A percentile compares a stretch with the other conserved stretches of the same genome.
Evolutionary conservation across 2,113 vertebrate genomes (phyloP).

Genomic region (Aepyceros melampus): DNA sequence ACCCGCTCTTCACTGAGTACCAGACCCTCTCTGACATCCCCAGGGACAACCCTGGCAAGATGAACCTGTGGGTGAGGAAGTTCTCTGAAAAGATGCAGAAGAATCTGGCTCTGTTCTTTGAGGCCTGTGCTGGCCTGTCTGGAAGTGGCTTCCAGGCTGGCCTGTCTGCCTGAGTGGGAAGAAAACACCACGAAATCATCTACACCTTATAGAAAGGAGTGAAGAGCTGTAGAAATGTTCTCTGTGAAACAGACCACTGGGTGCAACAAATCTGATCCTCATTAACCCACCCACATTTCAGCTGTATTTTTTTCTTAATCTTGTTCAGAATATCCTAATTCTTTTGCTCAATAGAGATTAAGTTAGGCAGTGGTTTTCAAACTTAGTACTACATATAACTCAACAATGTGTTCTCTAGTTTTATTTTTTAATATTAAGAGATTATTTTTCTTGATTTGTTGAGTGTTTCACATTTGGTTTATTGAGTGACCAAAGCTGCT

Average conservation of each 20-base stretch:
- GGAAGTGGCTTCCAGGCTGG: slow-evolving; percentile 72
- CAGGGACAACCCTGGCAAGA: slow-evolving; percentile 77
- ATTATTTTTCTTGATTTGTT: neutral
- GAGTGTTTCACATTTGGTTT: neutral
- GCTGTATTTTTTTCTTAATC: neutral
- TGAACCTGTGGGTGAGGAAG: slow-evolving; percentile 84
- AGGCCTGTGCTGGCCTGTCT: slow-evolving; percentile 86
- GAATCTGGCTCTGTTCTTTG: slow-evolving; percentile 83
- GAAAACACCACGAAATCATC: slow-evolving; percentile 76
- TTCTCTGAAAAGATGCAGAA: slow-evolving; percentile 81
- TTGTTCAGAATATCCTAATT: neutral
- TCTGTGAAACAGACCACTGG: neutral
- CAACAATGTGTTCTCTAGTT: neutral
- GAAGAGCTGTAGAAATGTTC: neutral
- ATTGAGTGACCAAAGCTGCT: neutral
- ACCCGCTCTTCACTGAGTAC: slow-evolving; percentile 82
- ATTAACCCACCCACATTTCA: neutral
- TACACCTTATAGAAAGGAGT: neutral
- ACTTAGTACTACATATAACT: neutral
- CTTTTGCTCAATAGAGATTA: neutral
- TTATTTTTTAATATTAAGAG: neutral
- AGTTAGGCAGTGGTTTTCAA: neutral
- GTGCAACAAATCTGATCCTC: neutral
- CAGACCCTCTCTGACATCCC: slow-evolving; percentile 74
- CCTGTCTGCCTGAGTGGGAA: slow-evolving; percentile 78